Base-by-base conservation (phyloP, 2,113 vertebrate species). In the Centropus bengalensis region DNA sequence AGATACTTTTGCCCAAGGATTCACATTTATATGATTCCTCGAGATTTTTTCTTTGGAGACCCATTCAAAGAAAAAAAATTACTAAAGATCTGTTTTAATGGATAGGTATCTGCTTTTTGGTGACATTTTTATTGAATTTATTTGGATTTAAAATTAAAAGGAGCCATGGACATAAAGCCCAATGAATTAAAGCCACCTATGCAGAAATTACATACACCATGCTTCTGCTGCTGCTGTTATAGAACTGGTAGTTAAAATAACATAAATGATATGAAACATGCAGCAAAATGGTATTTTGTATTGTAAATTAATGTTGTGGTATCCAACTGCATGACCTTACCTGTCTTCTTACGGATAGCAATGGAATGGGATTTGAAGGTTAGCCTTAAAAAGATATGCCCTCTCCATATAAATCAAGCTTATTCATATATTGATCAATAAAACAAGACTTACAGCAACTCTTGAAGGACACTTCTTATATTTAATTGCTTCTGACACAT, bases 391-490 rank as follows among this genome's bases (percentile, higher is more conserved):
- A 93, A 88, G 74, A 70, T 36, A 77, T 92, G 47, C 40, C 27
- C 67, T 92, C 32, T 79, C 55, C 28, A 58, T 82, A 94, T 87
- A 91, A 95, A 92, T 89, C 87, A 92, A 92, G 33, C 74, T 91
- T 52, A 86, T 92, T 92, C 84, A 82, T 82, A 87, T 80, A 82
- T 60, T 83, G 74, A 91, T 87, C 93, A 94, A 93, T 93, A 94
- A 83, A 94, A 87, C 74, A 91, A 91, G 87, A 89, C 73, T 91
- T 68, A 92, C 78, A 94, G 47, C 77, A 96, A 89, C 66, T 75
- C 68, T 77, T 96, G 91, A 93, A 95, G 89, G 87, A 86, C 81
- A 91, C 69, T 81, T 78, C 60, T 92, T 95, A 76, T 75, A 92
- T 91, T 89, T 91, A 89, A 94, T 94, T 92, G 42, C 81, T 94